A percentile compares a stretch with the other conserved stretches of the same genome.
Evolutionary conservation across 1,140 invertebrate species (phyloP).

Genomic region (Cataglyphis hispanica): DNA sequence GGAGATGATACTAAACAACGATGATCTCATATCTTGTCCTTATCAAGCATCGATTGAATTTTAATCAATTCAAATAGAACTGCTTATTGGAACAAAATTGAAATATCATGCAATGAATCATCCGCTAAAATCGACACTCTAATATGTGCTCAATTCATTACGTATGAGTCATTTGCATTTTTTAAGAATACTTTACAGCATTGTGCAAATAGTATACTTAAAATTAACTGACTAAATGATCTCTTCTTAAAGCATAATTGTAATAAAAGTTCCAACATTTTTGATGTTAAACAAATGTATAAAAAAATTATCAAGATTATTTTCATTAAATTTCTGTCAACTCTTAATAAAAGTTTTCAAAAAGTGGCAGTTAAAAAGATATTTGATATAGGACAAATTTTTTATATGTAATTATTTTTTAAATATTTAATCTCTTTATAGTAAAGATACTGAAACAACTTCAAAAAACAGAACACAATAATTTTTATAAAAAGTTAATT

Average conservation of each 20-base stretch:
- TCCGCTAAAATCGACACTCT: too few relatives aligned
- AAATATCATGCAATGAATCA: too few relatives aligned
- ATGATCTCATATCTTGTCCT: too few relatives aligned
- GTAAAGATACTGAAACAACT: background rate
- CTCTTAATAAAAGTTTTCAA: background rate
- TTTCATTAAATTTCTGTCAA: background rate
- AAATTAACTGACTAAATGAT: background rate
- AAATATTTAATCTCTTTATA: background rate
- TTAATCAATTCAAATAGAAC: too few relatives aligned
- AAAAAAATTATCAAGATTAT: background rate
- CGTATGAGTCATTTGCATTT: too few relatives aligned
- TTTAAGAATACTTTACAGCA: background rate
- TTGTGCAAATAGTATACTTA: background rate
- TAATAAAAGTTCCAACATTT: background rate
- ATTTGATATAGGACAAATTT: background rate
- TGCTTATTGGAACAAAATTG: too few relatives aligned
- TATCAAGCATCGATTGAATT: too few relatives aligned
- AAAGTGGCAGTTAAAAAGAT: background rate
- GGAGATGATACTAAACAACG: too few relatives aligned
- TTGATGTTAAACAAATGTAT: background rate
- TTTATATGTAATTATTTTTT: slow-evolving; percentile 5
- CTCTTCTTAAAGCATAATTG: background rate
- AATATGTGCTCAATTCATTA: too few relatives aligned
- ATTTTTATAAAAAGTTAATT: background rate
- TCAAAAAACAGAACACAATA: background rate